Evolutionary conservation across 2,888 invertebrate species (phyloP).

Genomic region (Phyllotreta cruciferae): DNA sequence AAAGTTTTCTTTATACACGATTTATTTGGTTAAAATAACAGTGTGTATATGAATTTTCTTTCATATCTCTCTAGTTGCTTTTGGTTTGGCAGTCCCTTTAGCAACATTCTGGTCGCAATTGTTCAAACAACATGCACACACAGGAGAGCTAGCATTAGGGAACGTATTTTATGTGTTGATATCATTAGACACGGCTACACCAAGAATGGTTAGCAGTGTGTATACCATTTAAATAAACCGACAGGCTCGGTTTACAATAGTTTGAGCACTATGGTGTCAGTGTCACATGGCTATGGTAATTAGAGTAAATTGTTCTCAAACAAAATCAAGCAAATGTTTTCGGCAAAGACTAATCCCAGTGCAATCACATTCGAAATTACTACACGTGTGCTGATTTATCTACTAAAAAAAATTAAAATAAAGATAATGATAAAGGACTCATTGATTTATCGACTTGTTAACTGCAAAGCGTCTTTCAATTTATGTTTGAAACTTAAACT

Average conservation of each 20-base stretch:
- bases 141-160: conserved; percentile 2
- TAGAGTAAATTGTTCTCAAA: conserved; percentile 13
- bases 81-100: not conserved
- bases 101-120: conserved; percentile 5
- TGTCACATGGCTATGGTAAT: conserved; percentile 8
- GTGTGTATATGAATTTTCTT: no score
- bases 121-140: conserved; percentile 4
- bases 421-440: not conserved
- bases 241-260: conserved; percentile 14
- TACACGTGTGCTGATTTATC: no score
- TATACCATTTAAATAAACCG: conserved; percentile 11
- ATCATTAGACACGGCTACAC: conserved; percentile 22
- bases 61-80: no score
- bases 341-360: not conserved
- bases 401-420: no score
- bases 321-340: conserved; percentile 11
- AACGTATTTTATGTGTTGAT: conserved; percentile 20
- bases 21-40: no score
- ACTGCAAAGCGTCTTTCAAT: conserved; percentile 10
- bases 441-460: not conserved
- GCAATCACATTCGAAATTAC: no score
- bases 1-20: no score
- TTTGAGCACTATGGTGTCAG: conserved; percentile 10
- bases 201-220: conserved; percentile 18
- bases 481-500: conserved; percentile 18